These are phyloP conservation scores for Epiperipatus broadwayi DNA, from an alignment of 2,888 invertebrate genomes.

Conservation along the genomic window DNA sequence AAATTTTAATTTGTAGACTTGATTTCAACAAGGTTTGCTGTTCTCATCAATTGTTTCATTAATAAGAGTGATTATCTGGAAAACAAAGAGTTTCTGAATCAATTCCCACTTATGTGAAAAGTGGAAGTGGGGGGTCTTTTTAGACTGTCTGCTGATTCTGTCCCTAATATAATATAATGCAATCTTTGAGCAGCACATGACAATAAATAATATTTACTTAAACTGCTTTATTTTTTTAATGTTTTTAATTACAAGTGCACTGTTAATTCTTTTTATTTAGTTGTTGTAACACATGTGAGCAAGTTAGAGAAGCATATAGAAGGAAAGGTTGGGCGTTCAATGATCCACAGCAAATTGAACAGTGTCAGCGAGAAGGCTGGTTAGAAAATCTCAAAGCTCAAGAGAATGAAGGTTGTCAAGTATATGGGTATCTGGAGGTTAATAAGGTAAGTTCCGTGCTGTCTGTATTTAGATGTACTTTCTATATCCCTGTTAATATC, in stretches of 20 bases:
- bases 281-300: constrained; percentile 92
- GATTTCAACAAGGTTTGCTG: too few species aligned
- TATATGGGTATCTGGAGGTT: constrained; percentile 83
- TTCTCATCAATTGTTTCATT: too few species aligned
- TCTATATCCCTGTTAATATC: constrained; percentile 6
- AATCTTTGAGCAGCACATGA: too few species aligned
- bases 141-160: too few species aligned
- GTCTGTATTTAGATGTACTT: not conserved
- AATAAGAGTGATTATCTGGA: too few species aligned
- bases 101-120: too few species aligned
- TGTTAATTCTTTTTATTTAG: constrained; percentile 32
- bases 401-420: constrained; percentile 80
- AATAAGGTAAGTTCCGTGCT: constrained; percentile 45
- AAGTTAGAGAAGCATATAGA: constrained; percentile 79
- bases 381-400: constrained; percentile 54
- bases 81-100: too few species aligned
- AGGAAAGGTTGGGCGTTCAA: constrained; percentile 65
- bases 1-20: too few species aligned
- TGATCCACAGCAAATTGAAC: constrained; percentile 56
- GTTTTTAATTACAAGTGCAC: too few species aligned
- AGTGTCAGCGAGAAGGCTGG: constrained; percentile 67
- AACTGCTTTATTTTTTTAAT: constrained; percentile 14
- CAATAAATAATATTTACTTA: too few species aligned
- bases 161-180: too few species aligned
- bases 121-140: too few species aligned